phyloP scores from a whole-genome alignment of 1,140 invertebrate species.

The Vanessa atalanta region DNA sequence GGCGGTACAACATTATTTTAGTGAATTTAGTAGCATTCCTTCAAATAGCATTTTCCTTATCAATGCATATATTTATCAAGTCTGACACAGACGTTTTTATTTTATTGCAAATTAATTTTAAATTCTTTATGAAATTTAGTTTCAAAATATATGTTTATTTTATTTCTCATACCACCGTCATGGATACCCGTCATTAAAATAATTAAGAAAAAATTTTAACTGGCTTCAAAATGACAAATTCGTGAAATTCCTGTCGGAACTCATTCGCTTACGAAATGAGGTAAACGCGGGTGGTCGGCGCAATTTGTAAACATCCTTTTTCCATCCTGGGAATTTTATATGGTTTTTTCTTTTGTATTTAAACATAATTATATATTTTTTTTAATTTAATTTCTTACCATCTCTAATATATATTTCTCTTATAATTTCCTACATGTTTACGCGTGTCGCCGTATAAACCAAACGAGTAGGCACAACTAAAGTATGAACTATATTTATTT shows the following conservation, averaged over 20 bases:
- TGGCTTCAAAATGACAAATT: slow-evolving; percentile 36
- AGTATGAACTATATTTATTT: slow-evolving; percentile 32
- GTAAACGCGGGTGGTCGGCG: slow-evolving; percentile 36
- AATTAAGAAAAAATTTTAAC: slow-evolving; percentile 38
- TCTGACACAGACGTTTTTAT: neutral
- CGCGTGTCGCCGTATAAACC: neutral
- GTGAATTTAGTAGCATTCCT: neutral
- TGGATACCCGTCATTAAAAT: slow-evolving; percentile 18
- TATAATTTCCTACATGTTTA: neutral
- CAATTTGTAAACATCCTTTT: slow-evolving; percentile 35
- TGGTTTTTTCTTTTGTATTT: slow-evolving; percentile 13
- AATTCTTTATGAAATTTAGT: neutral
- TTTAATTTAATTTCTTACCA: neutral
- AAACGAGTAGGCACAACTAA: neutral
- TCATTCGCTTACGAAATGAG: slow-evolving; percentile 36
- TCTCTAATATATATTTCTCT: neutral
- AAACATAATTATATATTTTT: neutral
- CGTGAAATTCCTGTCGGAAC: slow-evolving; percentile 30
- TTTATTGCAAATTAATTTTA: neutral
- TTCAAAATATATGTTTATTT: slow-evolving; percentile 4
- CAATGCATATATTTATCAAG: neutral
- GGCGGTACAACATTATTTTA: too few species aligned
- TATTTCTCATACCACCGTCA: slow-evolving; percentile 5
- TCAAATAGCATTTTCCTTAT: neutral
- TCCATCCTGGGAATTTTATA: slow-evolving; percentile 17